These are phyloP conservation scores for Pedionomus torquatus DNA, from an alignment of 2,113 vertebrate genomes.

Conservation along the genomic window DNA sequence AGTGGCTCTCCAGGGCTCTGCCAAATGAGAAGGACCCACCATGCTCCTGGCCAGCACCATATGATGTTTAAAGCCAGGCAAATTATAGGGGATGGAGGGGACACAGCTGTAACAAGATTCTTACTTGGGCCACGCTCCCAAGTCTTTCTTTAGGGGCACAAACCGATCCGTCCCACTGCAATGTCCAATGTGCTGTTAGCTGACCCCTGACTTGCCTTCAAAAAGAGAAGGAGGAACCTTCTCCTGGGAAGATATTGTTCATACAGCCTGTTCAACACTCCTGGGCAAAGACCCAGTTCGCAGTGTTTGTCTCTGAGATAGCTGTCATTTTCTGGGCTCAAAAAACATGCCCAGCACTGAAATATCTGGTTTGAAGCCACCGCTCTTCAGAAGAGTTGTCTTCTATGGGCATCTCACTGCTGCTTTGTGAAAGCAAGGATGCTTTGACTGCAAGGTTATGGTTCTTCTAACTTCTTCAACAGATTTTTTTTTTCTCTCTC, in stretches of 20 bases:
- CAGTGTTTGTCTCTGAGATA: not conserved
- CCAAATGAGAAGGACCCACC: not conserved
- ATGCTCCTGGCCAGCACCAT: not conserved
- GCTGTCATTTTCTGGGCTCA: conserved; percentile 5
- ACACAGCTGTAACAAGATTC: not conserved
- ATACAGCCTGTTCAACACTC: not conserved
- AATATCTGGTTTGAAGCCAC: not conserved
- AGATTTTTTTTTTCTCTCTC: not conserved
- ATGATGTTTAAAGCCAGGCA: not conserved
- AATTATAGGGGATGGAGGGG: accelerated
- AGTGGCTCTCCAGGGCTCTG: not conserved
- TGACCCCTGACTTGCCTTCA: not conserved
- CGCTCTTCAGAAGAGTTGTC: not conserved
- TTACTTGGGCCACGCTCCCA: not conserved
- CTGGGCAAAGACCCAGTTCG: conserved; percentile 1
- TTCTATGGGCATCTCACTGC: not conserved
- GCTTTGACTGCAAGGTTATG: not conserved
- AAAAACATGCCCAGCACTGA: not conserved
- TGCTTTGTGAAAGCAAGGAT: not conserved
- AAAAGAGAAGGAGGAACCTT: not conserved
- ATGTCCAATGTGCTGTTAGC: not conserved
- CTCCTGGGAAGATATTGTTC: not conserved
- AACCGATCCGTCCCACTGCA: not conserved
- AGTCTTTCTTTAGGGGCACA: not conserved
- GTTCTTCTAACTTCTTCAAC: not conserved